Evolutionary conservation across 2,113 vertebrate genomes (phyloP).

Genomic region (Bos javanicus): DNA sequence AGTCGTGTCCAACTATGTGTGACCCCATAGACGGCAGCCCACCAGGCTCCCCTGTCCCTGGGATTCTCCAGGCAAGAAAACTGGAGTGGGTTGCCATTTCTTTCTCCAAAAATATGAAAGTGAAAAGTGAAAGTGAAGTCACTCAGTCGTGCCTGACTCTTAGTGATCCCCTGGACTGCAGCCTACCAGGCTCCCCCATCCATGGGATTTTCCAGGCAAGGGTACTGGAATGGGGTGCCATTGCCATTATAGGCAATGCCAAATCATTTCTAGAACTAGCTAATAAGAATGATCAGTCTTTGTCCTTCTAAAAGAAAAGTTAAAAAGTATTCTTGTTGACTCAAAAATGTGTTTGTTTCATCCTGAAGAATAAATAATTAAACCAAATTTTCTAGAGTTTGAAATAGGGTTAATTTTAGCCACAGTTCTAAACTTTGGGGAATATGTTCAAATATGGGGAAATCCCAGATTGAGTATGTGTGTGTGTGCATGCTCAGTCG

Average conservation of each 20-base stretch:
- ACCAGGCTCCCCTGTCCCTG: no score
- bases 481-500: not conserved
- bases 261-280: not conserved
- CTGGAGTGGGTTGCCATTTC: no score
- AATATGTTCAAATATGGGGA: not conserved
- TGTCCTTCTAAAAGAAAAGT: not conserved
- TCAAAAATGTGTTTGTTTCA: not conserved
- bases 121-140: no score
- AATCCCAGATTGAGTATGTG: not conserved
- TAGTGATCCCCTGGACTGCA: no score
- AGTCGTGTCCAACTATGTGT: no score
- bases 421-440: not conserved
- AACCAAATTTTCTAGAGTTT: not conserved
- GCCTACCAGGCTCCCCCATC: no score
- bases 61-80: no score
- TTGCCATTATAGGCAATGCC: not conserved
- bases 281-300: not conserved
- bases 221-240: no score
- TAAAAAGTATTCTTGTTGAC: not conserved
- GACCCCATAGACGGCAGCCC: no score
- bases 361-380: not conserved
- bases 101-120: no score
- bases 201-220: no score
- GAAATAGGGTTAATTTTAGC: not conserved
- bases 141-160: no score